phyloP scores from a whole-genome alignment of 2,888 invertebrate genomes.

The Drosophila kambysellisi region DNA sequence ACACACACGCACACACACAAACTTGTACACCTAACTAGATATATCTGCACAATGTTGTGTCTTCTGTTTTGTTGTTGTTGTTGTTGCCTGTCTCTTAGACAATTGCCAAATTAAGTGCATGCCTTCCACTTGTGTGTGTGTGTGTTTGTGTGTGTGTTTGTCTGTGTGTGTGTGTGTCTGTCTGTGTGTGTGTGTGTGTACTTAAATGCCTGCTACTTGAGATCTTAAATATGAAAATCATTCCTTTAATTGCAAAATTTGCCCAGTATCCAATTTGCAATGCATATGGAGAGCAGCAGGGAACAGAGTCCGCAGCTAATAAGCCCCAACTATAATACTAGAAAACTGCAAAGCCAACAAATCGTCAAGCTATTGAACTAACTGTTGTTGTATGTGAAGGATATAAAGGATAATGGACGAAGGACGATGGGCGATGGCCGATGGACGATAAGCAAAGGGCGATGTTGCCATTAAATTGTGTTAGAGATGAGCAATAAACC shows the following conservation, averaged over 20 bases:
- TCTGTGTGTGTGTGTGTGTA: conserved; percentile 2
- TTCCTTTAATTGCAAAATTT: conserved; percentile 68
- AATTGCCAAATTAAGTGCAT: conserved; percentile 78
- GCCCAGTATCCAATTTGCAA: conserved; percentile 66
- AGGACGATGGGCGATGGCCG: background rate
- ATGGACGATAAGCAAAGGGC: background rate
- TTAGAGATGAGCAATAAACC: conserved; percentile 30
- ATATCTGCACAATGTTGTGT: conserved; percentile 8
- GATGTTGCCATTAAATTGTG: conserved; percentile 4
- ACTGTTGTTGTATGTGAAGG: conserved; percentile 22
- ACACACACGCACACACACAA: background rate
- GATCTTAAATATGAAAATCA: conserved; percentile 74
- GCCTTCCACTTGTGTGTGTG: conserved; percentile 28
- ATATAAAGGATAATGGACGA: background rate
- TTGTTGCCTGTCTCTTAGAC: conserved; percentile 47
- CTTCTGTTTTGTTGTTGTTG: conserved; percentile 2
- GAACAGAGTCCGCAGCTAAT: conserved; percentile 61
- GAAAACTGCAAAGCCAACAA: conserved; percentile 59
- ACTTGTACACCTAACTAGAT: background rate
- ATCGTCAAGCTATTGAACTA: conserved; percentile 62
- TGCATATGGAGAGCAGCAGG: conserved; percentile 44
- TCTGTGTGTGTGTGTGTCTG: background rate
- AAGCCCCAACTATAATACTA: conserved; percentile 53
- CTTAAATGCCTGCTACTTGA: conserved; percentile 19
- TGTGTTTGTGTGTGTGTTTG: conserved; percentile 3